Conservation (phyloP, 2,888 invertebrate genomes). For the Tenodera sinensis region DNA sequence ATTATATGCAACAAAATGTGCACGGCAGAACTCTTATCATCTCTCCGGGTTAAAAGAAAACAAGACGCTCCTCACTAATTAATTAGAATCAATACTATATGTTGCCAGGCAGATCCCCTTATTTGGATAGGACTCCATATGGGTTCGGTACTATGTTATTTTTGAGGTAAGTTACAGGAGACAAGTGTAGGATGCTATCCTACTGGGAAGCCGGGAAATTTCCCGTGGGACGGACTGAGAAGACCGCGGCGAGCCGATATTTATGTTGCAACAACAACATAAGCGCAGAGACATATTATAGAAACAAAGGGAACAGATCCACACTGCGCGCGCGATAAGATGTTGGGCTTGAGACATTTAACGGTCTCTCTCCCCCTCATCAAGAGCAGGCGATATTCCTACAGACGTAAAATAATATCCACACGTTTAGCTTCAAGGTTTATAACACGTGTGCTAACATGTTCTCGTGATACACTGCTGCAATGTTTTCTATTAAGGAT, state of each 20-base stretch:
- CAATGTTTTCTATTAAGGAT: too few relatives aligned
- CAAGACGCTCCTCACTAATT: neutral
- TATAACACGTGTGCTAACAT: too few relatives aligned
- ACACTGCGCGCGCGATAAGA: neutral
- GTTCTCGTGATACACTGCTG: too few relatives aligned
- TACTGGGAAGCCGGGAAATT: neutral
- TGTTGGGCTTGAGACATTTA: neutral
- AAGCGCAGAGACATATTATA: neutral
- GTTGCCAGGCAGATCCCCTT: neutral
- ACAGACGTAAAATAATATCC: too few relatives aligned
- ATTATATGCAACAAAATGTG: too few relatives aligned
- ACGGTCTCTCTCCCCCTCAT: too few relatives aligned
- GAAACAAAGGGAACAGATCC: neutral
- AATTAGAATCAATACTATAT: neutral
- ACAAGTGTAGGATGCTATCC: neutral
- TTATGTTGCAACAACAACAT: neutral
- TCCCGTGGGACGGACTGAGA: neutral
- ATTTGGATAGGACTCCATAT: neutral
- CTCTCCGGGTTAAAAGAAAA: neutral
- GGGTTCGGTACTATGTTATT: neutral
- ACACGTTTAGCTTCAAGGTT: too few relatives aligned
- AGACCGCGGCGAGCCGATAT: neutral
- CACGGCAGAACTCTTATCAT: neutral
- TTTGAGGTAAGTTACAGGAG: neutral
- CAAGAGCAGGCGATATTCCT: too few relatives aligned